Percentiles rank a stretch among this genome's conserved stretches.
These are phyloP conservation scores for Globia sparganii DNA, from an alignment of 2,888 invertebrate genomes.

Conservation along the genomic window DNA sequence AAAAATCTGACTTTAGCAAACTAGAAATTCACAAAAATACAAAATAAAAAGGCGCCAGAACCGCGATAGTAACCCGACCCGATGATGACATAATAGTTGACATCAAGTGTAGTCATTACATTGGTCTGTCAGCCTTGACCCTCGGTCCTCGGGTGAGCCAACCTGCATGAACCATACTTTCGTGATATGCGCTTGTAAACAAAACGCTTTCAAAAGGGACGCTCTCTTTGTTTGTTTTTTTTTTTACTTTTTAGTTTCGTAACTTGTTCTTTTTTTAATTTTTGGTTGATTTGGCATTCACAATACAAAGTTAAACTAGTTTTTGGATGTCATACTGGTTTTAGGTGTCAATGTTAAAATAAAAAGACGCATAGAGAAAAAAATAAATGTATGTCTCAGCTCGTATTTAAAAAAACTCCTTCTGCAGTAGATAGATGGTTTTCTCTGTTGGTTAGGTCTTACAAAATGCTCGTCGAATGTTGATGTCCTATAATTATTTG, in stretches of 20 bases:
- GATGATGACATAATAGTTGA: constrained; percentile 74
- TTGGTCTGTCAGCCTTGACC: constrained; percentile 79
- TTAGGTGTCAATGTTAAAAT: constrained; percentile 19
- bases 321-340: constrained; percentile 20
- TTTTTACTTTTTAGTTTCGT: constrained; percentile 31
- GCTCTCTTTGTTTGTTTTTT: constrained; percentile 49
- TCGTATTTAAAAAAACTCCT: neutral
- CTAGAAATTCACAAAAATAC: neutral
- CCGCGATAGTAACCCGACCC: constrained; percentile 51
- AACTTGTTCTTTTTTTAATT: constrained; percentile 38
- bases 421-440: no score
- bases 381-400: fast-evolving
- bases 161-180: constrained; percentile 72
- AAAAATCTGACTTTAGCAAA: neutral
- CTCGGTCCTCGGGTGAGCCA: constrained; percentile 79
- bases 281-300: constrained; percentile 23
- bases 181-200: constrained; percentile 71
- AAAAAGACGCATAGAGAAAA: neutral
- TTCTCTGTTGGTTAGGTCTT: neutral
- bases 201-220: constrained; percentile 64
- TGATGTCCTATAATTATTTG: neutral
- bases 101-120: constrained; percentile 73
- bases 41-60: constrained; percentile 20
- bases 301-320: constrained; percentile 23
- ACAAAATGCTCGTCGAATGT: neutral